These are phyloP conservation scores for Podarcis cretensis DNA, from an alignment of 2,113 vertebrate genomes.

Conservation along the genomic window DNA sequence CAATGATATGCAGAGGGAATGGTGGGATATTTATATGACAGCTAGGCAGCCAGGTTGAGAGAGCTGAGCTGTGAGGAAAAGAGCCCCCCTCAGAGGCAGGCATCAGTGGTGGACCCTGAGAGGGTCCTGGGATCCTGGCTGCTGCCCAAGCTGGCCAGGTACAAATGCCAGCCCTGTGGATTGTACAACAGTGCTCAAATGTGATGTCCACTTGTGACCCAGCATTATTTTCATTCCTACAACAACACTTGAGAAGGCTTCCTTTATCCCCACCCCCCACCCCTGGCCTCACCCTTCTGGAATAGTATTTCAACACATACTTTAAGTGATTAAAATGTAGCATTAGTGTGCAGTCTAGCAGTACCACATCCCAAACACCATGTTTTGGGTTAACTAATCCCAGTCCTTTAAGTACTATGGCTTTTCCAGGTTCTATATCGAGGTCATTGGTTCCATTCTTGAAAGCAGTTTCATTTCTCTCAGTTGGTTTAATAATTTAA, in stretches of 20 bases:
- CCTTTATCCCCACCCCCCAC: background rate
- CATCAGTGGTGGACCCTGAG: no score
- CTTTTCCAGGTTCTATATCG: background rate
- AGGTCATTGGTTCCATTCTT: background rate
- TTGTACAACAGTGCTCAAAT: background rate
- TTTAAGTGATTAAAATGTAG: background rate
- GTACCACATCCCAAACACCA: background rate
- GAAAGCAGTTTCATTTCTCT: slow-evolving; percentile 20
- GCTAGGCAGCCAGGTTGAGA: background rate
- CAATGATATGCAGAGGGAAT: background rate
- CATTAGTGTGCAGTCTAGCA: background rate
- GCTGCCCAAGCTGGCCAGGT: no score
- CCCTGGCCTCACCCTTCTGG: background rate
- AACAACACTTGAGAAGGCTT: background rate
- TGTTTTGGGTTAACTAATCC: background rate
- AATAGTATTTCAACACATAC: background rate
- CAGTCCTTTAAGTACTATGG: background rate
- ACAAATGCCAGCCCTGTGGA: no score
- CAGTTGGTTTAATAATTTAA: slow-evolving; percentile 20
- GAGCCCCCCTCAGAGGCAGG: background rate
- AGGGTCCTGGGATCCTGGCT: no score
- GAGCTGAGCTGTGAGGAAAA: background rate
- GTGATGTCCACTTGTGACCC: background rate
- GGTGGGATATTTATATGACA: background rate
- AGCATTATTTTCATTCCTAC: background rate